phyloP scores from a whole-genome alignment of 2,113 vertebrate species.

The Ctenodactylus gundi region DNA sequence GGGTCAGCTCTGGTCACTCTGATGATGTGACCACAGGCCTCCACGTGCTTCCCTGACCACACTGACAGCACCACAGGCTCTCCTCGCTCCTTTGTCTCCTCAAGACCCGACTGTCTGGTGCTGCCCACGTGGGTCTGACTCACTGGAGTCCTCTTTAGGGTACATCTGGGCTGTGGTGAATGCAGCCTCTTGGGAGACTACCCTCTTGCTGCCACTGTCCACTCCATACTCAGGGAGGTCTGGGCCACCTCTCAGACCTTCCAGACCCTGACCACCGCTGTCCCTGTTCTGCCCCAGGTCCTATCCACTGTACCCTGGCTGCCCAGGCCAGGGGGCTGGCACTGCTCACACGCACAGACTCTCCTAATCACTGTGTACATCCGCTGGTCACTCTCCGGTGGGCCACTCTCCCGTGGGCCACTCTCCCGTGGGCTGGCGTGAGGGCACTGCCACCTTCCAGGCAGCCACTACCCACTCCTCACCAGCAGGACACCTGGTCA shows the following conservation, averaged over 20 bases:
- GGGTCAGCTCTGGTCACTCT: constrained; percentile 20
- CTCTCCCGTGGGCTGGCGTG: too few relatives aligned
- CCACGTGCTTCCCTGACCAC: not conserved
- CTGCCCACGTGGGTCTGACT: too few relatives aligned
- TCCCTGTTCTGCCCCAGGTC: not conserved
- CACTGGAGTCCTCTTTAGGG: not conserved
- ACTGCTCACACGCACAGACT: not conserved
- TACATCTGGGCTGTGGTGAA: not conserved
- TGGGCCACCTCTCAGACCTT: not conserved
- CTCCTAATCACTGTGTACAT: not conserved
- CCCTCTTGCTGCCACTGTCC: not conserved
- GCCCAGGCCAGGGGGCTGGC: not conserved
- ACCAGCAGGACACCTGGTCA: not conserved
- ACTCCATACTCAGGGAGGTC: not conserved
- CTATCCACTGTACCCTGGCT: not conserved
- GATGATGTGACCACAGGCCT: constrained; percentile 29
- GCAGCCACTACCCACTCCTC: not conserved
- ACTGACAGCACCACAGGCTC: constrained; percentile 22
- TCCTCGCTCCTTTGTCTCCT: constrained; percentile 16
- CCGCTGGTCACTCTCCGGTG: not conserved
- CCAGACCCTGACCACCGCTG: not conserved
- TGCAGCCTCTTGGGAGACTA: not conserved
- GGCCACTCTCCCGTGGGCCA: too few relatives aligned
- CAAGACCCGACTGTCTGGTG: not conserved
- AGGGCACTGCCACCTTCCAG: not conserved